Base-by-base conservation (phyloP, 2,797 vertebrate species). In the Esox masquinongy region DNA sequence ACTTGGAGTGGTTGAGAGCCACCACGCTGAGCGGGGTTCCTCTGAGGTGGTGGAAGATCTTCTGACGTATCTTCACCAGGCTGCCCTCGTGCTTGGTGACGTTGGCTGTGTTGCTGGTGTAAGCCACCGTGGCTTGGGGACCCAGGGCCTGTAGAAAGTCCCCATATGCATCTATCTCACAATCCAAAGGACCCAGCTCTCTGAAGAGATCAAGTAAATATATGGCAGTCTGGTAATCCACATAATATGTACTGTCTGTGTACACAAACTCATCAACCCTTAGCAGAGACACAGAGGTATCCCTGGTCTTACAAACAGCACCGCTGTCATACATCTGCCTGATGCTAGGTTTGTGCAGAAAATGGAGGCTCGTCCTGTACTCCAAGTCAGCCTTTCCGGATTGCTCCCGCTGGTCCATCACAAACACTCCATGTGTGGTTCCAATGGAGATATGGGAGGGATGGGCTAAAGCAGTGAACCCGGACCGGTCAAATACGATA, bases 91-190 rank as follows among this genome's bases (percentile, higher is more conserved):
- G 87, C 85, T 85, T 91, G 1, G 89, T 88, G 70, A 95, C 82
- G 6, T 95, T 94, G 0, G 86, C 86, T 0, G 87, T 93, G 78
- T 94, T 92, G 75, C 34, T 86, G 36, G 92, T 96, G 82, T 97
- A 96, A 1, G 95, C 94, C 2, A 87, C 36, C 0, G 93, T 95
- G 69, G 97, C 96, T 29, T 89, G 80, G 0, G 94, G 87, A 4
- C 97, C 98, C 78, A 99, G 88, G 0, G 97, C 96, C 89, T 97
- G 98, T 0, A 99, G 94, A 59, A 99, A 99, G 87, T 99, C 98
- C 22, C 97, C 97, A 15, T 99, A 99, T 0, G 98, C 98, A 53
- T 99, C 98, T 49, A 99, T 94, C 87, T 99, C 98, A 88, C 96
- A 98, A 64, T 81, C 79, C 9, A 99, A 81, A 0, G 88, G 80